Evolutionary conservation across 2,888 invertebrate genomes (phyloP).

Genomic region (Pammene fasciana): DNA sequence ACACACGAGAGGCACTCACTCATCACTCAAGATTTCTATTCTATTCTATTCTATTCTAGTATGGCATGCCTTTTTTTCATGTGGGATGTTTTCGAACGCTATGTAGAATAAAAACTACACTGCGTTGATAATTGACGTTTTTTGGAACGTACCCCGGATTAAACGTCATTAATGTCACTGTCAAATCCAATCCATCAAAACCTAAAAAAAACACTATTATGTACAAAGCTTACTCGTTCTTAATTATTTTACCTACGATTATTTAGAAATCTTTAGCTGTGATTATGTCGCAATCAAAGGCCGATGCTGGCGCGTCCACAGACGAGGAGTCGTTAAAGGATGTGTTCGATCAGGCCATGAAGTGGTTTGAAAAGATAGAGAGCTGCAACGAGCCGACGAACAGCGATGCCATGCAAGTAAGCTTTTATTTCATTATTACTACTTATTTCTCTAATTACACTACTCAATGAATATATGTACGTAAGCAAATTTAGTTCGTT

Average conservation of each 20-base stretch:
- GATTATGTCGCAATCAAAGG: slow-evolving; percentile 52
- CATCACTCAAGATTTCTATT: too few relatives aligned
- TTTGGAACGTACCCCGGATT: too few relatives aligned
- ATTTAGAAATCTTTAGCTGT: slow-evolving; percentile 25
- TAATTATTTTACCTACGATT: slow-evolving; percentile 3
- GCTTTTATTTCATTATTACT: slow-evolving; percentile 34
- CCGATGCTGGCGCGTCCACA: slow-evolving; percentile 57
- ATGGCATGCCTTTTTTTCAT: too few relatives aligned
- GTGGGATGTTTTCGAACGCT: background rate
- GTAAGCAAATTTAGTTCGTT: background rate
- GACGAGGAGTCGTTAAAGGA: slow-evolving; percentile 66
- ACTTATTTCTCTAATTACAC: background rate
- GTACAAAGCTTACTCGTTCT: background rate
- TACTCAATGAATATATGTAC: background rate
- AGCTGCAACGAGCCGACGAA: slow-evolving; percentile 87
- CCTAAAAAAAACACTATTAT: background rate
- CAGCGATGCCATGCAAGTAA: slow-evolving; percentile 87
- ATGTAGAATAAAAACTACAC: too few relatives aligned
- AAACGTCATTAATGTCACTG: background rate
- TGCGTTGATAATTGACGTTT: too few relatives aligned
- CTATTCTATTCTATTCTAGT: too few relatives aligned
- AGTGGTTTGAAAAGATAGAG: slow-evolving; percentile 86
- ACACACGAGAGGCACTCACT: too few relatives aligned
- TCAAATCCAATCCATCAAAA: slow-evolving; percentile 2
- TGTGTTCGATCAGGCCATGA: slow-evolving; percentile 88